Conservation (phyloP, 1,140 invertebrate genomes). For the Paracyclopina nana region DNA sequence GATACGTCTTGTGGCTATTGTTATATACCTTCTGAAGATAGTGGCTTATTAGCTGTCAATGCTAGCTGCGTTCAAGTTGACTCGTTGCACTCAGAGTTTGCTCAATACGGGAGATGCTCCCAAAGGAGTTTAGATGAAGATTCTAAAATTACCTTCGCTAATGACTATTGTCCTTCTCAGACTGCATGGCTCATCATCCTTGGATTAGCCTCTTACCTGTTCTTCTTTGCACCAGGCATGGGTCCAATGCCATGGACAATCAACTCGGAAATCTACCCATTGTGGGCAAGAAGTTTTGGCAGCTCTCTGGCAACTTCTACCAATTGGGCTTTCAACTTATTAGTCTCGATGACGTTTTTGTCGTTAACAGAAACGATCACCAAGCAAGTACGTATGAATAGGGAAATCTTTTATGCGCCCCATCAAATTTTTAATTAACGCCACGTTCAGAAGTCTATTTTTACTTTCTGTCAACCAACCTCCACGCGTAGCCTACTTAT, state of each 20-base stretch:
- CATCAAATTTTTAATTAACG: not conserved
- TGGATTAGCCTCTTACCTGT: constrained; percentile 26
- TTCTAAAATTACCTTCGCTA: not conserved
- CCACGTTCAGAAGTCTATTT: not conserved
- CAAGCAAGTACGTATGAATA: not conserved
- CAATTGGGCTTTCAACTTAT: constrained; percentile 38
- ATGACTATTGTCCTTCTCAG: not conserved
- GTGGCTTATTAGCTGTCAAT: not conserved
- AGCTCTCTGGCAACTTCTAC: constrained; percentile 34
- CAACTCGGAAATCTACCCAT: constrained; percentile 41
- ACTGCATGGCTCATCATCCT: not conserved
- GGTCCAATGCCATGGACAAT: constrained; percentile 43
- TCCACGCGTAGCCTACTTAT: no score
- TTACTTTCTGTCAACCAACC: not conserved
- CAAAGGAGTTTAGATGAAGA: not conserved
- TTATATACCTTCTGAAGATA: not conserved
- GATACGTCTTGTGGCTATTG: constrained; percentile 4
- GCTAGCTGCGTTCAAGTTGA: not conserved
- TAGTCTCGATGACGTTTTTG: constrained; percentile 35
- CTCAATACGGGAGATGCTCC: not conserved
- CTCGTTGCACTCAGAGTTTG: not conserved
- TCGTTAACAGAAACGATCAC: not conserved
- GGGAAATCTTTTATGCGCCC: not conserved
- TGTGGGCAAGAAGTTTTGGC: constrained; percentile 36
- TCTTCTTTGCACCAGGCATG: constrained; percentile 37